Base-by-base conservation (phyloP, 2,113 vertebrate genomes). In the Taxidea taxus region DNA sequence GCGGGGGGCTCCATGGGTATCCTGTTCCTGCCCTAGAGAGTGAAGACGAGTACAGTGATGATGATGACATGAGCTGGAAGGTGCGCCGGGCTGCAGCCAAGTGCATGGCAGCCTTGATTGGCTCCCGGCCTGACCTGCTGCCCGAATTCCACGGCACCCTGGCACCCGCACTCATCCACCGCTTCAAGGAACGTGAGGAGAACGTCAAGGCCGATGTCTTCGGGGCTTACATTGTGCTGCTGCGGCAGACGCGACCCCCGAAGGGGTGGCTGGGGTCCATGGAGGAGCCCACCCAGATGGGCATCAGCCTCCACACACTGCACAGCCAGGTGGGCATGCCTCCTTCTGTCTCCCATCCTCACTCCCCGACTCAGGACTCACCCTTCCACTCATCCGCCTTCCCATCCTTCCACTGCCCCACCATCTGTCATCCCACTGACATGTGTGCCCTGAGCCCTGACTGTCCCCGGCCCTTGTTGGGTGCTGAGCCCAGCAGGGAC, bases 51-150 rank as follows among this genome's bases (percentile, higher is more conserved):
- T 99, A 99, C 98, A 99, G 99, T 0, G 99, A 99, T 0, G 99
- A 99, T 0, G 99, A 99, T 0, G 99, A 98, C 93, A 99, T 99
- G 99, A 99, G 99, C 98, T 99, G 99, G 99, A 99, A 99, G 94
- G 99, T 99, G 12, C 99, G 99, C 0, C 99, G 99, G 94, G 99
- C 99, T 0, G 99, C 99, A 0, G 99, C 99, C 16, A 99, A 99
- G 98, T 99, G 99, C 96, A 96, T 99, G 98, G 99, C 99, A 58
- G 99, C 99, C 2, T 29, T 99, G 56, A 98, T 99, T 89, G 96
- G 98, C 97, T 99, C 99, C 0, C 98, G 99, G 51, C 98, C 99
- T 0, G 99, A 99, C 89, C 98, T 99, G 66, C 98, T 99, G 16
- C 98, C 98, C 34, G 99, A 99, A 39, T 99, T 99, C 97, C 99